These are phyloP conservation scores for Agapornis canus DNA, from an alignment of 2,797 vertebrate genomes.

Conservation along the genomic window DNA sequence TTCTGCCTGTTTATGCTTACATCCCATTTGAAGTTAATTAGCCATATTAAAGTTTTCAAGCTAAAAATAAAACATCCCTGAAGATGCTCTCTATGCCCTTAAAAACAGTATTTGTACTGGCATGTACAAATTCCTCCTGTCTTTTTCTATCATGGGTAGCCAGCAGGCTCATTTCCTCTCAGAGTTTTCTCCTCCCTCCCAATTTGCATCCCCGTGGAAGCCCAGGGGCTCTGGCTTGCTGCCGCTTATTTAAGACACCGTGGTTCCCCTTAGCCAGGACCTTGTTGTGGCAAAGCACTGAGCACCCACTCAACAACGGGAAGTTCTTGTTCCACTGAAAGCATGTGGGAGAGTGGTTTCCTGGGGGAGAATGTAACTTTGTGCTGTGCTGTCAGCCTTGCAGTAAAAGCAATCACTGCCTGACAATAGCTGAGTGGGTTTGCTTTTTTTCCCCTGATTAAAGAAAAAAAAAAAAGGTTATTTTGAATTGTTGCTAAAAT, in stretches of 20 bases:
- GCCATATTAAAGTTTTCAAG: background rate
- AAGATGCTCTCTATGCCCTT: constrained; percentile 20
- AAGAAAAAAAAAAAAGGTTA: background rate
- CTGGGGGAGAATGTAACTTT: background rate
- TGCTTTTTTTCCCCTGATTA: rapidly evolving
- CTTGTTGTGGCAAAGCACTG: background rate
- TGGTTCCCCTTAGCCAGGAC: background rate
- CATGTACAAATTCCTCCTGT: background rate
- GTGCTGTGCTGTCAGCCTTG: background rate
- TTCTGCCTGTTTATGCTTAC: constrained; percentile 21
- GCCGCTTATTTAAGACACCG: rapidly evolving
- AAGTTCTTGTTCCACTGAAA: background rate
- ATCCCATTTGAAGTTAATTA: constrained; percentile 42
- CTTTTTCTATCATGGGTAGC: background rate
- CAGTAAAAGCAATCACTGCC: background rate
- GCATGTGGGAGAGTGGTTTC: background rate
- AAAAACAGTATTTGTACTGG: constrained; percentile 26
- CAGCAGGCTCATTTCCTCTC: background rate
- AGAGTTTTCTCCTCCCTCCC: background rate
- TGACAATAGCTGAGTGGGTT: background rate
- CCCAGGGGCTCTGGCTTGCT: background rate
- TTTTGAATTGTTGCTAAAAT: background rate
- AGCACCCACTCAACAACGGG: background rate
- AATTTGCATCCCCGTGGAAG: background rate
- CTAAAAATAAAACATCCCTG: constrained; percentile 40